Evolutionary conservation across 2,888 invertebrate genomes (phyloP).

Genomic region (Gisinianus flammeolus): DNA sequence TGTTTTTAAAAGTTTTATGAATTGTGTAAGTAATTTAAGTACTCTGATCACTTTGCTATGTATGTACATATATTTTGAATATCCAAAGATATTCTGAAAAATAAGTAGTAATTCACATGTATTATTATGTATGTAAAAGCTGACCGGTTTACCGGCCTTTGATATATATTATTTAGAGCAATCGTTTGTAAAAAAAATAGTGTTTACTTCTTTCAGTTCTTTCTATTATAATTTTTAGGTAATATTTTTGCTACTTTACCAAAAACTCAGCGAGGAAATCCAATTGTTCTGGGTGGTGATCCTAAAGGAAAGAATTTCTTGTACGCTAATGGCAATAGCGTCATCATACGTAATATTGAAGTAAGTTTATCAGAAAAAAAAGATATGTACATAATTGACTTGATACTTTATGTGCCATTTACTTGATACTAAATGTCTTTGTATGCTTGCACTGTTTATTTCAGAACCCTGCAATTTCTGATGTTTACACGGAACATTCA

Average conservation of each 20-base stretch:
- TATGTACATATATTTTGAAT: not conserved
- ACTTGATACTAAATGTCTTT: not conserved
- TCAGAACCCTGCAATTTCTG: constrained; percentile 85
- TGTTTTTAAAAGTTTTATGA: too few relatives aligned
- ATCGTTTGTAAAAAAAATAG: not conserved
- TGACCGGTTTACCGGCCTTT: too few relatives aligned
- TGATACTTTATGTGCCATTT: not conserved
- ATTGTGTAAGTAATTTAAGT: too few relatives aligned
- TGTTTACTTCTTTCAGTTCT: not conserved
- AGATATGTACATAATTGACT: too few relatives aligned
- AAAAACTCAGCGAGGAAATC: constrained; percentile 90
- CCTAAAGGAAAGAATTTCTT: constrained; percentile 97
- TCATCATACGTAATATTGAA: constrained; percentile 94
- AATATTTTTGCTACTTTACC: constrained; percentile 92
- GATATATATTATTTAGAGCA: too few relatives aligned
- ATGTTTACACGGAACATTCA: constrained; percentile 97
- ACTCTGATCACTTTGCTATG: too few relatives aligned
- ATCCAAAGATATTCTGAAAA: not conserved
- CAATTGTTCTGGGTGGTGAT: constrained; percentile 91
- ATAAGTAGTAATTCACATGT: not conserved
- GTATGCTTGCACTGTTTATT: not conserved
- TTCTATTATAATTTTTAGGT: constrained; percentile 67
- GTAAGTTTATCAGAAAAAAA: constrained; percentile 64
- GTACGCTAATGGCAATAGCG: constrained; percentile 96
- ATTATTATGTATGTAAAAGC: not conserved